Percentiles rank a stretch among this genome's conserved stretches.
phyloP scores from a whole-genome alignment of 2,888 invertebrate species.

The Himalopsyche tibetana region DNA sequence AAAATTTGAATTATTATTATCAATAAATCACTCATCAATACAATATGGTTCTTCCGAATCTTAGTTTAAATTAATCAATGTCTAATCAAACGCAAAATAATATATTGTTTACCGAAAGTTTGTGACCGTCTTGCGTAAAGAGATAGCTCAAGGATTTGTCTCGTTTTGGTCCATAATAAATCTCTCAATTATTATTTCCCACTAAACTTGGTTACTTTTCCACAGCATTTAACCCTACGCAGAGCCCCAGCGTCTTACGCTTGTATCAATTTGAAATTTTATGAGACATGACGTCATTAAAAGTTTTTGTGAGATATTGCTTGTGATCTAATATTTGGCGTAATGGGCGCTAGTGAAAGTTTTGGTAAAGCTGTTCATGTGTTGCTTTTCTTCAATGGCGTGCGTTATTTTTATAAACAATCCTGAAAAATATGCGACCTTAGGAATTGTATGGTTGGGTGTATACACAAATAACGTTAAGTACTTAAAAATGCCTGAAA shows the following conservation, averaged over 20 bases:
- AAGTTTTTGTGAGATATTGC: slow-evolving; percentile 39
- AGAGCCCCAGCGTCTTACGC: not conserved
- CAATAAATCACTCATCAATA: too few species aligned
- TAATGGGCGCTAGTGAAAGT: not conserved
- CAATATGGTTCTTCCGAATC: too few species aligned
- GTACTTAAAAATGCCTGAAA: too few species aligned
- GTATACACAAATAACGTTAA: too few species aligned
- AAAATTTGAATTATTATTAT: too few species aligned
- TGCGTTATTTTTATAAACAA: too few species aligned
- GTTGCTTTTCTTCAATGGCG: not conserved
- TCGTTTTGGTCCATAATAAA: not conserved
- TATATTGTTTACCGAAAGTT: slow-evolving; percentile 9
- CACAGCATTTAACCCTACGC: slow-evolving; percentile 5
- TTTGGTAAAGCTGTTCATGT: slow-evolving; percentile 18
- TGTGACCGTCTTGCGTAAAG: not conserved
- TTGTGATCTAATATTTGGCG: slow-evolving; percentile 1
- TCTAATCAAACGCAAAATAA: not conserved
- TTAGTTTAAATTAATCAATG: not conserved
- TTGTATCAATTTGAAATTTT: slow-evolving; percentile 44
- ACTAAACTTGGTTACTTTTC: slow-evolving; percentile 1
- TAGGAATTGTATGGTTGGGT: too few species aligned
- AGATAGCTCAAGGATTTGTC: not conserved
- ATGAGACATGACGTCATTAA: slow-evolving; percentile 43
- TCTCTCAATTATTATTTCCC: slow-evolving; percentile 15
- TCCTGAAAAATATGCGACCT: too few species aligned